Base-by-base conservation (phyloP, 2,113 vertebrate species). In the Cottus gobio region DNA sequence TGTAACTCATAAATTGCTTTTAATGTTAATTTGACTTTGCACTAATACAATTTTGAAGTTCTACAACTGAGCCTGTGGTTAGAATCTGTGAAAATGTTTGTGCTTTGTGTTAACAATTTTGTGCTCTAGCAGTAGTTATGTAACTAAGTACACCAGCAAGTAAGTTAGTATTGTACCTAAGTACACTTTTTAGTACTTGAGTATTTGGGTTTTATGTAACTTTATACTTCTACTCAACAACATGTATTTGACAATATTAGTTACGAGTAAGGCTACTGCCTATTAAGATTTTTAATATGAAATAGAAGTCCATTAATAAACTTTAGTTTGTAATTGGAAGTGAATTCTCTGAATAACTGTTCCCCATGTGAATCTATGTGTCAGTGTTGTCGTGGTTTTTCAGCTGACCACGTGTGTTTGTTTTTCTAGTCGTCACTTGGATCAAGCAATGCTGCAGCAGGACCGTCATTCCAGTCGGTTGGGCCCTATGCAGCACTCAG, bases 361-460 rank as follows among this genome's bases (percentile, higher is more conserved):
- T 24, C 44, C 44, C 6, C 15, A 46, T 52, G 3, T 39, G n/a
- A 20, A 26, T 31, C 24, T 67, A 13, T 6, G 24, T n/a, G 4
- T 22, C 4, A 7, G 15, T 61, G 28, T 73, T 46, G n/a, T 57
- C 44, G 2, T 34, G 15, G 0, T 16, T 58, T 60, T 79, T 73
- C 3, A 70, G 5, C 4, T 58, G 9, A 4, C 8, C 39, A 1
- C 71, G 2, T 76, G 8, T 74, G 1, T 74, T 85, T 83, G 0
- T 84, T 65, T 76, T 34, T 79, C 58, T 75, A 99, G 98, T 99
- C 98, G 58, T 99, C 98, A 62, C 90, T 99, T 91, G 97, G 96
- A 61, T 94, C 97, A 46, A 86, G 89, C 1, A 95, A 87, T 78
- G 61, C 94, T 56, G 93, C 96, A 20, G 24, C 95, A 12, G 91